Percentiles rank a stretch among this genome's conserved stretches.
Evolutionary conservation across 2,888 invertebrate genomes (phyloP).

Genomic region (Acrobasis consociella): DNA sequence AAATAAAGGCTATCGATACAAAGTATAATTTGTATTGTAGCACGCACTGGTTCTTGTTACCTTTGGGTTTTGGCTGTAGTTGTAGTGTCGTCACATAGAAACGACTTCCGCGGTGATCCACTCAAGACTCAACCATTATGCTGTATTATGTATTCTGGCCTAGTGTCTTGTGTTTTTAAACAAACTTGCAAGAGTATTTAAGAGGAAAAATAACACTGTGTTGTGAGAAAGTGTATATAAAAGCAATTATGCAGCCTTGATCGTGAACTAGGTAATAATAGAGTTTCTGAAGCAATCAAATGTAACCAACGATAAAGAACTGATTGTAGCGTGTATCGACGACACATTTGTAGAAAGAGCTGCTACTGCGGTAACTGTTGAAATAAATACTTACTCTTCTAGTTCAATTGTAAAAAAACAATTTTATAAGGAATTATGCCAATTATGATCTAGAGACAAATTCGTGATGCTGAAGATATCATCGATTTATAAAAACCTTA

Average conservation of each 20-base stretch:
- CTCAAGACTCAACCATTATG: slow-evolving; percentile 30
- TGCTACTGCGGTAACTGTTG: background rate
- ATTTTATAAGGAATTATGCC: too few relatives aligned
- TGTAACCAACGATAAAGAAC: background rate
- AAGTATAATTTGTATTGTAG: slow-evolving; percentile 38
- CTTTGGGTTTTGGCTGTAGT: background rate
- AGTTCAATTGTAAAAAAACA: too few relatives aligned
- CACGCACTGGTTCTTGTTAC: slow-evolving; percentile 29
- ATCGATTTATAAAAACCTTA: too few relatives aligned
- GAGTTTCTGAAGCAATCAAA: background rate
- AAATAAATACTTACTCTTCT: background rate
- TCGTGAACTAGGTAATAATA: background rate
- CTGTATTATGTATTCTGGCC: background rate
- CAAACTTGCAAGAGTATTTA: background rate
- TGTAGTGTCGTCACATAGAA: slow-evolving; percentile 38
- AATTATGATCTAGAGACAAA: too few relatives aligned
- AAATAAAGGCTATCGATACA: slow-evolving; percentile 40
- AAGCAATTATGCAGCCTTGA: background rate
- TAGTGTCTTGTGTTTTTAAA: background rate
- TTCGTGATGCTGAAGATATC: too few relatives aligned
- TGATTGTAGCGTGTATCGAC: background rate
- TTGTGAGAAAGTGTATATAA: background rate
- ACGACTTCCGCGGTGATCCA: slow-evolving; percentile 49
- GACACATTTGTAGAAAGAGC: background rate
- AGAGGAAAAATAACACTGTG: background rate